These are phyloP conservation scores for Drosophila kuntzei DNA, from an alignment of 2,888 invertebrate genomes.

Conservation along the genomic window DNA sequence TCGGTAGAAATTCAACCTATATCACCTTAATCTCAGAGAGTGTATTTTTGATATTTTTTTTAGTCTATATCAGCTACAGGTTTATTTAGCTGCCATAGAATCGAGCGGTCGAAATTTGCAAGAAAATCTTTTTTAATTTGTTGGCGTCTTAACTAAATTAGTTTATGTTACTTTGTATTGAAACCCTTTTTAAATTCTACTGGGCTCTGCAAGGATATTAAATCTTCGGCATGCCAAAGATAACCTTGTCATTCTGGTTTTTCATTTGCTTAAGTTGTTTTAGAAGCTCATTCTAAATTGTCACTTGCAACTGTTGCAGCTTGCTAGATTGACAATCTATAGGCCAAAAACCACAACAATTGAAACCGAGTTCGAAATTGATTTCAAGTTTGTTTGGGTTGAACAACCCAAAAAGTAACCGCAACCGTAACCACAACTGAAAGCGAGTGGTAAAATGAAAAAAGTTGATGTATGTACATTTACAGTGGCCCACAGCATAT, in stretches of 20 bases:
- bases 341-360: slow-evolving; percentile 23
- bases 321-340: slow-evolving; percentile 29
- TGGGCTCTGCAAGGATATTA: neutral
- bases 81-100: no score
- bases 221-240: neutral
- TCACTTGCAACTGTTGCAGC: slow-evolving; percentile 5
- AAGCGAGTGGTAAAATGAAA: slow-evolving; percentile 56
- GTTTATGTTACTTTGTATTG: no score
- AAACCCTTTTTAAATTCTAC: no score
- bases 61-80: no score
- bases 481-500: no score
- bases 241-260: neutral
- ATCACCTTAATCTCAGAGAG: no score
- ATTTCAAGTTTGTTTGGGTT: slow-evolving; percentile 47
- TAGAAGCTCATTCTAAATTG: neutral
- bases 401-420: slow-evolving; percentile 59
- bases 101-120: no score
- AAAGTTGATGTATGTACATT: slow-evolving; percentile 15
- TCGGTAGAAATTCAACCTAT: no score
- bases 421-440: slow-evolving; percentile 44
- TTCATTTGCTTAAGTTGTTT: neutral
- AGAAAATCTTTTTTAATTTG: no score
- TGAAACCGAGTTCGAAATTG: slow-evolving; percentile 19
- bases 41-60: no score
- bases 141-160: no score